A percentile compares a stretch with the other conserved stretches of the same genome.
phyloP scores from a whole-genome alignment of 1,140 invertebrate species.

The Camponotus pennsylvanicus region DNA sequence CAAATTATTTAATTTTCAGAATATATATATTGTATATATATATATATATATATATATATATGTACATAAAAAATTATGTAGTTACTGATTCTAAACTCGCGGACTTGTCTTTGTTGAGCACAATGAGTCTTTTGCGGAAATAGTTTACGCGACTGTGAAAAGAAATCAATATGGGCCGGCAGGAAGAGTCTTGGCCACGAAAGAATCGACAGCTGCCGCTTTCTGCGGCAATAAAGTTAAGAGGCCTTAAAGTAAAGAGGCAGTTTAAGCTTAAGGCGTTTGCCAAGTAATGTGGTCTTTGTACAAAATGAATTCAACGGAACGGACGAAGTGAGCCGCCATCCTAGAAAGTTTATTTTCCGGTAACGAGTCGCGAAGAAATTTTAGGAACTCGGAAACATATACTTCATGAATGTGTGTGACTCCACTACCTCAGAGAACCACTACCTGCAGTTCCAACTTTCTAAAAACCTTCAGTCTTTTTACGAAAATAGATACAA shows the following conservation, averaged over 20 bases:
- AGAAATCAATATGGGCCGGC: constrained; percentile 59
- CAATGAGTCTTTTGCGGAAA: constrained; percentile 41
- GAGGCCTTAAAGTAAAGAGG: constrained; percentile 52
- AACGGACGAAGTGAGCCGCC: neutral
- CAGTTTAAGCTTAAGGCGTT: constrained; percentile 42
- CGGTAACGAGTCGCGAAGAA: constrained; percentile 43
- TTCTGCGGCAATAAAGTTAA: constrained; percentile 68
- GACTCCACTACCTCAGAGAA: neutral
- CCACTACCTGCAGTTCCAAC: neutral
- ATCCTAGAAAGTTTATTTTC: constrained; percentile 41
- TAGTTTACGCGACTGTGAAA: constrained; percentile 52
- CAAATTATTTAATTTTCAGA: neutral
- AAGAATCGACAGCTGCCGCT: constrained; percentile 65
- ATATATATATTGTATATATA: neutral
- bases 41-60: neutral
- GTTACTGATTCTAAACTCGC: constrained; percentile 18
- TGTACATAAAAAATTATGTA: neutral
- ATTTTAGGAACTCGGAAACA: constrained; percentile 39
- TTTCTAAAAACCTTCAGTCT: neutral
- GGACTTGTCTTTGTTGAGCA: constrained; percentile 15
- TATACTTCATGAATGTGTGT: constrained; percentile 20
- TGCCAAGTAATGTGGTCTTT: constrained; percentile 38
- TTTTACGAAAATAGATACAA: neutral
- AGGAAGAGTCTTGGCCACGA: constrained; percentile 29
- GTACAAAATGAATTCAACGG: constrained; percentile 47